Base-by-base conservation (phyloP, 53 echinoderm and acorn worm species). In the Paracentrotus lividus region DNA sequence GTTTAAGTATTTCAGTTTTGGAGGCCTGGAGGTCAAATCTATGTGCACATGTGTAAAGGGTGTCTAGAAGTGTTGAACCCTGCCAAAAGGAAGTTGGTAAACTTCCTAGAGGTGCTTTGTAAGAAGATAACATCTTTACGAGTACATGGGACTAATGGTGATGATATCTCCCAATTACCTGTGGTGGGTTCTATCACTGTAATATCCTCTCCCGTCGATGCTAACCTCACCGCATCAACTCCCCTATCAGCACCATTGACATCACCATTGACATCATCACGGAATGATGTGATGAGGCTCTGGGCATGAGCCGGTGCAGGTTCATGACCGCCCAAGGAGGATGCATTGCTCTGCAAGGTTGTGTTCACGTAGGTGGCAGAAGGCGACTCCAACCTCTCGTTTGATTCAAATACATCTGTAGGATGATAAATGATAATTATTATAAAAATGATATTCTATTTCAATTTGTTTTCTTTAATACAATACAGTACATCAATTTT, bases 221-320 rank as follows among this genome's bases (percentile, higher is more conserved):
- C 67, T 7, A 49, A 18, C 75, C 90, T 68, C 16, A 44, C 90
- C 16, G 31, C 47, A 10, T 52, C 90, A 0, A 49, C 53, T 23
- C 43, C 58, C 3, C 55, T 29, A 1, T 78, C 92, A 18, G 26
- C 42, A 49, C 21, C 34, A 26, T 36, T 92, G 8, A 92, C 78
- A 60, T 92, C 92, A 34, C 81, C 92, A 20, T 92, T 77, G 55
- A 92, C 42, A 44, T 92, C 92, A 27, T 92, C 92, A 1, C 31
- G 31, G 42, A 40, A 92, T 4, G 43, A 81, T 1, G 81, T 15
- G 34, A 92, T 92, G 23, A 92, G 58, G 58, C 78, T 56, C 81
- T 92, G 92, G 40, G 92, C 92, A 13, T 92, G 92, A 6, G 92
- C 92, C 16, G 92, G 92, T n/a, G 92, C 92, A 34, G 92, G 92